Evolutionary conservation across 2,888 invertebrate genomes (phyloP).

Genomic region (Drosophila kanekoi): DNA sequence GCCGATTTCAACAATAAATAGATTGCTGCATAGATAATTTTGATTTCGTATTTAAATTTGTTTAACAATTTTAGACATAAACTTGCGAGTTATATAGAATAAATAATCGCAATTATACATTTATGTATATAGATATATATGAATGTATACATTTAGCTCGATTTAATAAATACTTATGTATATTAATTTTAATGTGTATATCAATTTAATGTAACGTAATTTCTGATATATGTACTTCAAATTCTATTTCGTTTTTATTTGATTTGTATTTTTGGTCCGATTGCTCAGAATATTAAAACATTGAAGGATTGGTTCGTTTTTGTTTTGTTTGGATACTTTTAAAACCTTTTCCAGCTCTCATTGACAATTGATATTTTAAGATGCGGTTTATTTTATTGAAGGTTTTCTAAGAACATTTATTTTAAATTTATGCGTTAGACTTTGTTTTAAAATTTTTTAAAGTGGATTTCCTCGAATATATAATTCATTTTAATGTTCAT

Average conservation of each 20-base stretch:
- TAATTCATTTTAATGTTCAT: slow-evolving; percentile 5
- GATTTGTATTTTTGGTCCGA: slow-evolving; percentile 69
- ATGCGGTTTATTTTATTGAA: slow-evolving; percentile 3
- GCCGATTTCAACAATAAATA: slow-evolving; percentile 68
- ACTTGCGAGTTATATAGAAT: slow-evolving; percentile 58
- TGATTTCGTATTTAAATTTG: slow-evolving; percentile 15
- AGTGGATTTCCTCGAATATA: slow-evolving; percentile 8
- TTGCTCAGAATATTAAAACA: slow-evolving; percentile 69
- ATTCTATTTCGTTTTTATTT: slow-evolving; percentile 46
- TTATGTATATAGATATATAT: slow-evolving; percentile 12
- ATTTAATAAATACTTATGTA: slow-evolving; percentile 34
- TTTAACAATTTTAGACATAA: slow-evolving; percentile 44
- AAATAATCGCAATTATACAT: slow-evolving; percentile 44
- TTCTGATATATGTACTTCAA: slow-evolving; percentile 52
- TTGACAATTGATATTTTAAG: slow-evolving; percentile 5
- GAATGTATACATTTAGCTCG: slow-evolving; percentile 31
- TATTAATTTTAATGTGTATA: slow-evolving; percentile 30
- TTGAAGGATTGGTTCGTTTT: slow-evolving; percentile 67
- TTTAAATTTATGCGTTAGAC: neutral
- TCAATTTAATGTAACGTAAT: slow-evolving; percentile 50
- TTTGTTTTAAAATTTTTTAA: slow-evolving; percentile 4
- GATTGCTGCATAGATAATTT: slow-evolving; percentile 43
- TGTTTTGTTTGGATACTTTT: slow-evolving; percentile 15
- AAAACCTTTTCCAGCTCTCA: slow-evolving; percentile 14
- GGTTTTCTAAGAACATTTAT: slow-evolving; percentile 5